Evolutionary conservation across 2,888 invertebrate species (phyloP).

Genomic region (Taphrorychus bicolor): DNA sequence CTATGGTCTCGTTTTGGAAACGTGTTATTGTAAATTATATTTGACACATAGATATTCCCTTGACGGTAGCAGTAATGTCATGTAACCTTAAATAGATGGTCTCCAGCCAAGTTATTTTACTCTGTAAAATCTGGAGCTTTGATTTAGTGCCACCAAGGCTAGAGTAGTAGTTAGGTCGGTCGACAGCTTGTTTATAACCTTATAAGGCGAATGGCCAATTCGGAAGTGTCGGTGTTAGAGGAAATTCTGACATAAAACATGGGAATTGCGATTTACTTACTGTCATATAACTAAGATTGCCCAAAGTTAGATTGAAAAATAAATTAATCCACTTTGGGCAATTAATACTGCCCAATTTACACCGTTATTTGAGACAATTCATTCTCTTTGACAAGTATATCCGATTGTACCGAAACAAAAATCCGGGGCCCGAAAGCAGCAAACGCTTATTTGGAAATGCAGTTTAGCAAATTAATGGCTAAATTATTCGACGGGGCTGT

Average conservation of each 20-base stretch:
- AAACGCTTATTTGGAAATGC: conserved; percentile 15
- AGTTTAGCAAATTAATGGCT: conserved; percentile 19
- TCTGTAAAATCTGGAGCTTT: conserved; percentile 52
- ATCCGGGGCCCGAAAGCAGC: conserved; percentile 1
- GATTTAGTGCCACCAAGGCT: conserved; percentile 47
- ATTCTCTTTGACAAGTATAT: conserved; percentile 10
- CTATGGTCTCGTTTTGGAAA: too few relatives aligned
- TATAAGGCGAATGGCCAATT: conserved; percentile 46
- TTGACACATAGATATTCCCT: too few relatives aligned
- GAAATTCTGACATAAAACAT: conserved; percentile 24
- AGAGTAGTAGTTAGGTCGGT: conserved; percentile 37
- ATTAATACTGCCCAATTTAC: neutral
- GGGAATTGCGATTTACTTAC: conserved; percentile 3
- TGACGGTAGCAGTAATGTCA: conserved; percentile 36
- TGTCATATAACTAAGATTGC: neutral
- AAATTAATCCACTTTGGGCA: neutral
- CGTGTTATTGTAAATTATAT: too few relatives aligned
- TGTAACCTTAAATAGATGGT: conserved; percentile 50
- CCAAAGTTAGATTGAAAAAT: neutral
- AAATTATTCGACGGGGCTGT: conserved; percentile 23
- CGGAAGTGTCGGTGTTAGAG: conserved; percentile 37
- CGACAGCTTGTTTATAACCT: conserved; percentile 54
- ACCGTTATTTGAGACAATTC: neutral
- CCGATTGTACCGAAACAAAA: conserved; percentile 6
- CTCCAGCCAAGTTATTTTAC: conserved; percentile 50